phyloP scores from a whole-genome alignment of 2,113 vertebrate genomes.

The Ranitomeya imitator region DNA sequence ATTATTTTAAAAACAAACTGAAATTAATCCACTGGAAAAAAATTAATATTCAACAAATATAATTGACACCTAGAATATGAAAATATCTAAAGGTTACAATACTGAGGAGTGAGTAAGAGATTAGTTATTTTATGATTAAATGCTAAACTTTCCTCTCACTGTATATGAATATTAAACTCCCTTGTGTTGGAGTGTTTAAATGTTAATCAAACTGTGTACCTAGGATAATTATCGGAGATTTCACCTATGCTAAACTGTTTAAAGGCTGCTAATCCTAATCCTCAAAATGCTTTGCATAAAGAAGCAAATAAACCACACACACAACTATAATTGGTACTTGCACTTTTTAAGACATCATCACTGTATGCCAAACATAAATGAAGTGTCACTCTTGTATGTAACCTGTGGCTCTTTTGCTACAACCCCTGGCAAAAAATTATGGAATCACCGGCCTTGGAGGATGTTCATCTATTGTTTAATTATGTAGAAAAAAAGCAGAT shows the following conservation, averaged over 20 bases:
- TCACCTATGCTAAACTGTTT: neutral
- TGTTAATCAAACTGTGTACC: conserved; percentile 7
- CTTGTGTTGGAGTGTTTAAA: conserved; percentile 1
- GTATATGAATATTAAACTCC: neutral
- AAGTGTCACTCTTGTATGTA: no score
- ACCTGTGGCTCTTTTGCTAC: no score
- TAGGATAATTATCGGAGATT: neutral
- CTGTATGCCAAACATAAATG: no score
- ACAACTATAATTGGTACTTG: neutral
- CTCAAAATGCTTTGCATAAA: neutral
- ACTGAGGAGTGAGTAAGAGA: neutral
- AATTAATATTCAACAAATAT: neutral
- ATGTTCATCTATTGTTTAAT: no score
- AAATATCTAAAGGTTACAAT: neutral
- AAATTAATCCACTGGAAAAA: neutral
- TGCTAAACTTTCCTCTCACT: neutral
- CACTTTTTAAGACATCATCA: no score
- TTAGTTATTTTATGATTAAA: neutral
- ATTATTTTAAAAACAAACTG: neutral
- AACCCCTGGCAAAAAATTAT: no score
- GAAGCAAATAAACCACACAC: neutral
- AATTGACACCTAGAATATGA: neutral
- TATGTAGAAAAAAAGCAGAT: no score
- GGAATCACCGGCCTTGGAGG: no score
- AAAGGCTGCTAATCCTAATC: neutral